phyloP scores from a whole-genome alignment of 2,888 invertebrate species.

The Drosophila prostipennis region DNA sequence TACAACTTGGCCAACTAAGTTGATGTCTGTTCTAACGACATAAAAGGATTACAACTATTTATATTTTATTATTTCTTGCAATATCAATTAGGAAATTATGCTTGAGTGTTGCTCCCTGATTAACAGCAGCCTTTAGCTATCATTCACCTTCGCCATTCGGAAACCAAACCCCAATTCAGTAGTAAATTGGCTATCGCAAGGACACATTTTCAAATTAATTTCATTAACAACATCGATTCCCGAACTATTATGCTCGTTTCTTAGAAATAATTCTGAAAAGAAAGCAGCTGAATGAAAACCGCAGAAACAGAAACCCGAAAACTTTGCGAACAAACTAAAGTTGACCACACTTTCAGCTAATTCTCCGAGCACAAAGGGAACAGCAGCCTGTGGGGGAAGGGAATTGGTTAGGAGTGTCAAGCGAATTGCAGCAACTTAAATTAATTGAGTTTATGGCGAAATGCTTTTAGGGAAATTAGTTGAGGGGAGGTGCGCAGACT shows the following conservation, averaged over 20 bases:
- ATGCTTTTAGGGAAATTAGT: conserved; percentile 78
- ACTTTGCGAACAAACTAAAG: conserved; percentile 20
- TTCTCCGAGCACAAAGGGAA: conserved; percentile 32
- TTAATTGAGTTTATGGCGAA: conserved; percentile 78
- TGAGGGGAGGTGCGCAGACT: conserved; percentile 46
- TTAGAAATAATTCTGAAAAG: conserved; percentile 20
- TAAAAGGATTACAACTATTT: no score
- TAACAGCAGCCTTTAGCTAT: background rate
- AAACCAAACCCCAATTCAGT: background rate
- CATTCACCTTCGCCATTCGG: background rate
- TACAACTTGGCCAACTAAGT: conserved; percentile 9
- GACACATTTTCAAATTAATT: conserved; percentile 26
- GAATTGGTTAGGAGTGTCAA: conserved; percentile 55
- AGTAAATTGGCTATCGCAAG: background rate
- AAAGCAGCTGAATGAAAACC: conserved; percentile 26
- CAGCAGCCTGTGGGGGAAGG: conserved; percentile 9
- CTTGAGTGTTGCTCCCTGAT: background rate
- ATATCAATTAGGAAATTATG: background rate
- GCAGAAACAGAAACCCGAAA: conserved; percentile 17
- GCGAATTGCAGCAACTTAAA: conserved; percentile 72
- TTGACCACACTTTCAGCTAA: conserved; percentile 64
- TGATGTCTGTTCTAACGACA: no score
- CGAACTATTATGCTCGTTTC: conserved; percentile 15
- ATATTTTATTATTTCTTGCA: background rate
- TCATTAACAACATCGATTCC: conserved; percentile 13